Percentiles rank a stretch among this genome's conserved stretches.
Evolutionary conservation across 2,888 invertebrate species (phyloP).

Genomic region (Copidosoma aretas): DNA sequence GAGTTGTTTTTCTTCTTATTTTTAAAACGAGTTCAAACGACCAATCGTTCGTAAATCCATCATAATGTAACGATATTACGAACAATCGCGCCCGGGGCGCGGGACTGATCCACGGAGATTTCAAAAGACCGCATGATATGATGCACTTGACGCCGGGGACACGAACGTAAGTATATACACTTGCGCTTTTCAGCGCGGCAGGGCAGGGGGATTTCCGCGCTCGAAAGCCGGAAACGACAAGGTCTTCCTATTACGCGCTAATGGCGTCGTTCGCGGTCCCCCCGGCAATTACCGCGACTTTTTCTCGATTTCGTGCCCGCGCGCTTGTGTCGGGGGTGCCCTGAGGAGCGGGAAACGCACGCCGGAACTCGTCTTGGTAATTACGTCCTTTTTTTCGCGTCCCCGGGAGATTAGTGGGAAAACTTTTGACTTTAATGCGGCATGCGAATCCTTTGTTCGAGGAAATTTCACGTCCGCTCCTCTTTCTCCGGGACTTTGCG

Average conservation of each 20-base stretch:
- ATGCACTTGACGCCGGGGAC: too few species aligned
- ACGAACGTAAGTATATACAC: neutral
- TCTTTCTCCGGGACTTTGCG: too few species aligned
- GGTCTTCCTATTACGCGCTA: neutral
- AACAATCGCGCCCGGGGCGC: too few species aligned
- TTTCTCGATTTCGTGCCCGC: neutral
- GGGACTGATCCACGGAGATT: too few species aligned
- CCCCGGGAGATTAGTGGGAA: neutral
- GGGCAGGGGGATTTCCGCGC: neutral
- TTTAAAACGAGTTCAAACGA: too few species aligned
- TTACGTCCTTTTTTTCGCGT: neutral
- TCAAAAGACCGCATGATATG: too few species aligned
- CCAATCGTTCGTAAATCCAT: too few species aligned
- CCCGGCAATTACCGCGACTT: slow-evolving; percentile 18
- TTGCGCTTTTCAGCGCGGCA: neutral
- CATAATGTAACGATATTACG: too few species aligned
- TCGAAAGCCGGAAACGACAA: slow-evolving; percentile 14
- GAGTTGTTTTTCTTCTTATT: too few species aligned
- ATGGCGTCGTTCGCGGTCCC: slow-evolving; percentile 26
- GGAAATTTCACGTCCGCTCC: too few species aligned
- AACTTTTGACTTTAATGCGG: neutral
- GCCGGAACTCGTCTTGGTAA: neutral
- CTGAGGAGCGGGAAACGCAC: neutral
- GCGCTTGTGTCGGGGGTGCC: neutral
- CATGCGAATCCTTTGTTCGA: neutral